Conservation (phyloP, 2,888 invertebrate genomes). For the Brachycybe producta region DNA sequence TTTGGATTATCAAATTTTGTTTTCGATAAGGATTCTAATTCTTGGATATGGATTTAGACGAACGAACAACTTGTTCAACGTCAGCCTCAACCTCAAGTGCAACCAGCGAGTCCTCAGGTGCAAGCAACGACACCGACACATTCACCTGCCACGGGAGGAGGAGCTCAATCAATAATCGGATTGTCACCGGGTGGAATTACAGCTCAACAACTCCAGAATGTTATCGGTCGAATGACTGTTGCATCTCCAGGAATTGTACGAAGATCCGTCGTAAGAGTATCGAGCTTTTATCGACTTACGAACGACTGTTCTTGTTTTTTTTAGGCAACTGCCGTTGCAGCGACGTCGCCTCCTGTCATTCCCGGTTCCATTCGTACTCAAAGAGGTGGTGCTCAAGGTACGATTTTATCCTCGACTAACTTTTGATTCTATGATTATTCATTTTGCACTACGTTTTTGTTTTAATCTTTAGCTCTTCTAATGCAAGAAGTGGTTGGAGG, state of each 20-base stretch:
- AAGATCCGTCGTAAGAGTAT: not conserved
- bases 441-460: not conserved
- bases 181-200: slow-evolving; percentile 4
- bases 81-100: not conserved
- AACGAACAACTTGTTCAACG: not conserved
- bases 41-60: too few relatives aligned
- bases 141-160: not conserved
- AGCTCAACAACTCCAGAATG: slow-evolving; percentile 9
- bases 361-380: not conserved
- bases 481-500: slow-evolving; percentile 2
- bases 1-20: too few relatives aligned
- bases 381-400: not conserved
- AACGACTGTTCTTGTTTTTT: not conserved
- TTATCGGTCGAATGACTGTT: slow-evolving; percentile 10
- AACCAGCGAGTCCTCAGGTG: not conserved
- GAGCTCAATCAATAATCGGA: not conserved
- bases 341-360: too few relatives aligned
- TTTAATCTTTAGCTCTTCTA: not conserved
- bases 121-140: slow-evolving; percentile 1
- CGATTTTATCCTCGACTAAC: too few relatives aligned
- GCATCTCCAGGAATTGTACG: slow-evolving; percentile 5
- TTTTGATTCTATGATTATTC: too few relatives aligned
- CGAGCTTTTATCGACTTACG: not conserved
- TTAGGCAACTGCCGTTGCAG: not conserved
- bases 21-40: too few relatives aligned